Evolutionary conservation across 2,888 invertebrate species (phyloP), one percentile per base, ranked within the genome.

Genomic region (Drosophila buzzatii): DNA sequence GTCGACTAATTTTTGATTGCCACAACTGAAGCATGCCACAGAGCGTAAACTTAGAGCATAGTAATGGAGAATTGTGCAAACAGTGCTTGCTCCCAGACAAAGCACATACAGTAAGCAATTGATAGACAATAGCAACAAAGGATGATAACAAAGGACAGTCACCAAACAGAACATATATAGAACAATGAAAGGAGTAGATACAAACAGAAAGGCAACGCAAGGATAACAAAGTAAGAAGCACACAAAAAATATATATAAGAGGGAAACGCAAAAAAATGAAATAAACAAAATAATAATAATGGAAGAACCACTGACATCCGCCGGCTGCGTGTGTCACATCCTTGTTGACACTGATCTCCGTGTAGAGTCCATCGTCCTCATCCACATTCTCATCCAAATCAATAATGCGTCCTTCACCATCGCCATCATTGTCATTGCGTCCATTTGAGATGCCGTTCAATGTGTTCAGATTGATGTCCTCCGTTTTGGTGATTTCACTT

Each of bases 241-340:
- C 37, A 71, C 72, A 41, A 41, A 3, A 65, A 18, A 51, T 35
- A 20, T 12, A 33, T 27, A 27, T 44, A 65, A 66, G 5, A 62
- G 53, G 10, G 23, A 70, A 74, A 27, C 18, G 33, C n/a, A 37
- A 70, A 66, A 73, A 70, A 53, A 66, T 27, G 27, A 27, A 70
- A 62, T 33, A 49, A 20, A 52, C 58, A 79, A 53, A 66, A 69
- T 66, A 41, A 56, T 23, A 49, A 47, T 18, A 58, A 63, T 45
- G 81, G 79, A 76, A 91, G 90, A 91, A 90, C 86, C 90, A 92
- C 92, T 92, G 92, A 92, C 92, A 89, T 91, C 85, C 89, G 81
- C 78, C 76, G 83, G 79, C 77, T 88, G 61, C 16, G 5, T 63
- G 39, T 84, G 69, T 85, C 82, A 83, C 73, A 59, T 90, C 89